A percentile compares a stretch with the other conserved stretches of the same genome.
phyloP scores from a whole-genome alignment of 2,113 vertebrate genomes.

The Perccottus glenii region DNA sequence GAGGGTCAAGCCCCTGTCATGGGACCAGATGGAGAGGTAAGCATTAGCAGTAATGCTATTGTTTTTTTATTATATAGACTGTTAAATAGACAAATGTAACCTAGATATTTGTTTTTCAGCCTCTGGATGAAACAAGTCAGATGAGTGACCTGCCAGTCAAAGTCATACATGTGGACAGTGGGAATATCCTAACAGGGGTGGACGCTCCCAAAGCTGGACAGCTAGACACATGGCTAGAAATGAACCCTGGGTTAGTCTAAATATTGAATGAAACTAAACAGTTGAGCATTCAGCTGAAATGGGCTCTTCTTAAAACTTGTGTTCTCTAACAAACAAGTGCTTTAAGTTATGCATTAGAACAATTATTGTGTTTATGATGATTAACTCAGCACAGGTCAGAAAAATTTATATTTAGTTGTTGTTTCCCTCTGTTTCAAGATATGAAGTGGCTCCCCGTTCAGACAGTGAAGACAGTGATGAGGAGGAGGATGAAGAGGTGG shows the following conservation, averaged over 20 bases:
- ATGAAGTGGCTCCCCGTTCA: slow-evolving; percentile 93
- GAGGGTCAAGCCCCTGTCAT: slow-evolving; percentile 85
- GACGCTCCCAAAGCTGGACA: slow-evolving; percentile 94
- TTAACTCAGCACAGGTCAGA: not conserved
- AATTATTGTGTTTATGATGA: not conserved
- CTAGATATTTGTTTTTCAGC: slow-evolving; percentile 71
- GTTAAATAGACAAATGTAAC: not conserved
- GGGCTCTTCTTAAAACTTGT: no score
- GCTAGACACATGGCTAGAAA: slow-evolving; percentile 95
- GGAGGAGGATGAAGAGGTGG: slow-evolving; percentile 88
- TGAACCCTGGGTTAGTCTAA: slow-evolving; percentile 93
- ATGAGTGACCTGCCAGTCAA: slow-evolving; percentile 98
- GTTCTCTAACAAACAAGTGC: no score
- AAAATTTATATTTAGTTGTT: not conserved
- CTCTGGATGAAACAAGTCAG: slow-evolving; percentile 96
- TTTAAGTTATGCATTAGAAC: no score
- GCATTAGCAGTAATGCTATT: slow-evolving; percentile 21
- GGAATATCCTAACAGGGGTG: slow-evolving; percentile 92
- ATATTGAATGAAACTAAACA: slow-evolving; percentile 71
- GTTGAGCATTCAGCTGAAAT: no score
- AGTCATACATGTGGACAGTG: slow-evolving; percentile 95
- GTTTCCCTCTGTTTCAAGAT: slow-evolving; percentile 70
- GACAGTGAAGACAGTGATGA: slow-evolving; percentile 96
- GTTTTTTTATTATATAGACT: not conserved
- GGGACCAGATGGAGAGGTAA: slow-evolving; percentile 93